These are phyloP conservation scores for Pegoplata infirma DNA, from an alignment of 2,888 invertebrate species.

Conservation along the genomic window DNA sequence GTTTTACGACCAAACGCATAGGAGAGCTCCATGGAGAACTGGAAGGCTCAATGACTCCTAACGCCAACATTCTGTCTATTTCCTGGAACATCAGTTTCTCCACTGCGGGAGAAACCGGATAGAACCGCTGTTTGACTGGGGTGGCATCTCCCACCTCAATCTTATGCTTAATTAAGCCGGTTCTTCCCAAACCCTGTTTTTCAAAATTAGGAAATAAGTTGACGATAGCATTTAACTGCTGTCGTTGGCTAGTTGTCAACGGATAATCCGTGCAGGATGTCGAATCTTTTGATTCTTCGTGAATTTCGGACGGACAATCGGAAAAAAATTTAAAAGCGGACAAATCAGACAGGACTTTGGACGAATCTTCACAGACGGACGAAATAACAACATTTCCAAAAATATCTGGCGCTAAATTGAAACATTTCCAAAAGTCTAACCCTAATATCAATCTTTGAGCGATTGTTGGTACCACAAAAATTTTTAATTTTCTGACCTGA, in stretches of 20 bases:
- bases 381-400: neutral
- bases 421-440: conserved; percentile 5
- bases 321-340: neutral
- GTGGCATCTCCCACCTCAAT: conserved; percentile 47
- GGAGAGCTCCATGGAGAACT: conserved; percentile 9
- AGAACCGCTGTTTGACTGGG: conserved; percentile 55
- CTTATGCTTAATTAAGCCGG: conserved; percentile 30
- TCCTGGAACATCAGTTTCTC: conserved; percentile 61
- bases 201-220: conserved; percentile 11
- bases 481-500: neutral
- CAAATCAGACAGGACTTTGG: neutral
- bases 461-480: neutral
- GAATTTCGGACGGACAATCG: neutral
- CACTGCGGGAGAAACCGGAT: conserved; percentile 47
- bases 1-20: conserved; percentile 12
- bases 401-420: neutral
- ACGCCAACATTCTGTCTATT: conserved; percentile 68
- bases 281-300: no score
- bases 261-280: neutral
- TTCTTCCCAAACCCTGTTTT: neutral
- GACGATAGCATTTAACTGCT: neutral
- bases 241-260: neutral
- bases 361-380: neutral
- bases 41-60: conserved; percentile 42
- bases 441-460: conserved; percentile 10